Base-by-base conservation (phyloP, 1,140 invertebrate species). In the Hyphantria cunea region DNA sequence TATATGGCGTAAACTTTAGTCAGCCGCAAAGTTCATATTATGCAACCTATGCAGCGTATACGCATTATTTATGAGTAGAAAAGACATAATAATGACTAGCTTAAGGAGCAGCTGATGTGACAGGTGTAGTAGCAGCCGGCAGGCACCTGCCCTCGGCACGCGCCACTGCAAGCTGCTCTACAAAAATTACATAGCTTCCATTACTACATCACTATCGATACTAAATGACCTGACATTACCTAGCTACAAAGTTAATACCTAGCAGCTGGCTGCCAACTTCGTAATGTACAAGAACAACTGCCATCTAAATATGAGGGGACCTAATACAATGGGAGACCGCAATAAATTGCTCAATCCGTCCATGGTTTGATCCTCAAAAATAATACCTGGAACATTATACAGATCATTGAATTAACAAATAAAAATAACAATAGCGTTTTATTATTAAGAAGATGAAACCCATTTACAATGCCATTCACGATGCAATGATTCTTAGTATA, bases 51-150 rank as follows among this genome's bases (percentile, higher is more conserved):
- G 10, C 13, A 37, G 53, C 13, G 41, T 33, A 49, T 39, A 49
- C 33, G 33, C 12, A 11, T 10, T 37, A 10, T 11, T 15, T 12
- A 41, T 49, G 10, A 25, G n/a, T 41, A 17, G 47, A 25, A 25
- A 25, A 25, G 17, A 25, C 17, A 25, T 25, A 25, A 25, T 25
- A 25, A 25, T 25, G 17, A 25, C 17, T 62, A 70, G 52, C 59
- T 52, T 13, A 69, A 66, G 72, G 53, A 69, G 86, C 84, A 90
- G 87, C 87, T 87, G 86, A 87, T 84, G 74, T 56, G 83, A 86
- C 87, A 90, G 87, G 87, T 90, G 87, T 68, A 72, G 71, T 42
- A 69, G 73, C 87, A 90, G 85, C 85, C 82, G 85, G 85, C 87
- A 32, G 42, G 65, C 87, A 90, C 87, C 87, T 90, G 87, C 82